phyloP scores from a whole-genome alignment of 2,113 vertebrate genomes.

The Cavia porcellus region DNA sequence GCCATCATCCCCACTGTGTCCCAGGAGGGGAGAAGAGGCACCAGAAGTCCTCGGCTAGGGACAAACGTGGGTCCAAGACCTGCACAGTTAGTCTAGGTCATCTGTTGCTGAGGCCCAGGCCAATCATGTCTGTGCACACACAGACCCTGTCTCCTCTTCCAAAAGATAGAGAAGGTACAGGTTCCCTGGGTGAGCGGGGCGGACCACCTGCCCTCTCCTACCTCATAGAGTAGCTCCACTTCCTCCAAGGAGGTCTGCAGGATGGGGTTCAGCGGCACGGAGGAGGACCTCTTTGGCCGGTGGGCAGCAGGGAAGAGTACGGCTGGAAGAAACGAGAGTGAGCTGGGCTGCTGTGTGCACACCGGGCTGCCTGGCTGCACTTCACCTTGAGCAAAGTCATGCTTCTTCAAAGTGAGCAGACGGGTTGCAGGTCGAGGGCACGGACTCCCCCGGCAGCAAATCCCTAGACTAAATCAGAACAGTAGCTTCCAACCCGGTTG shows the following conservation, averaged over 20 bases:
- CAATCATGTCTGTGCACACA: background rate
- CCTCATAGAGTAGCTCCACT: slow-evolving; percentile 91
- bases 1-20: background rate
- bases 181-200: background rate
- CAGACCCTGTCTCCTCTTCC: background rate
- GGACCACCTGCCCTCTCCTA: background rate
- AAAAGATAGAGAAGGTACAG: background rate
- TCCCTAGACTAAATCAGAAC: background rate
- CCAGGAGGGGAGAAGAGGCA: background rate
- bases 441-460: background rate
- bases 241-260: slow-evolving; percentile 93
- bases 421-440: background rate
- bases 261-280: slow-evolving; percentile 89
- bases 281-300: slow-evolving; percentile 90
- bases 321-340: slow-evolving; percentile 81
- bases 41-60: background rate
- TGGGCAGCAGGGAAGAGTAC: slow-evolving; percentile 93
- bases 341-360: background rate
- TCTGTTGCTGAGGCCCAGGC: fast-evolving
- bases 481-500: background rate
- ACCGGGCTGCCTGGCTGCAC: fast-evolving
- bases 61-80: background rate
- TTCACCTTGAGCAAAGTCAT: background rate
- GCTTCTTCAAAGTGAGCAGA: background rate
- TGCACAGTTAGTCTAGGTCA: background rate